Base-by-base conservation (phyloP, 2,797 vertebrate genomes). In the Thamnophis elegans region DNA sequence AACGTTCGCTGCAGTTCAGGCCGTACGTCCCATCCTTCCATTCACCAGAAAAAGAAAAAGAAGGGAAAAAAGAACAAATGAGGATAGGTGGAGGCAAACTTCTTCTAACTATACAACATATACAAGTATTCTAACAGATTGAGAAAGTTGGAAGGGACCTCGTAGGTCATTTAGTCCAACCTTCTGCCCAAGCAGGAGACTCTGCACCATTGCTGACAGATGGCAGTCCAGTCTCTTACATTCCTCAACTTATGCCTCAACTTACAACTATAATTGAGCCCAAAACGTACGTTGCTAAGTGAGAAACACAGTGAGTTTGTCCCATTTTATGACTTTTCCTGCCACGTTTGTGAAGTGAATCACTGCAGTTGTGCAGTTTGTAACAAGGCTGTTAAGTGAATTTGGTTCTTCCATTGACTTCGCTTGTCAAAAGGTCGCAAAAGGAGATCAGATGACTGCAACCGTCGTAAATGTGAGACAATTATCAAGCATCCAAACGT, bases 1-100 rank as follows among this genome's bases (percentile, higher is more conserved):
- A 99, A 55, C 55, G 98, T 94, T 99, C 98, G 0, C 98, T 98
- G 96, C 99, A 99, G 93, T 99, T 98, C 94, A 99, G 96, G 88
- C 99, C 99, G 10, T 98, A 99, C 0, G 98, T 99, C 94, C 99
- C 99, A 51, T 99, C 99, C 99, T 99, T 96, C 92, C 94, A 93
- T 89, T 36, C 20, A n/a, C 11, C 28, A 60, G 8, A 60, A 60
- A 5, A 26, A 62, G 25, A 60, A 60, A 25, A 60, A 60, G 59
- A 60, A 60, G 16, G 96, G 94, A 94, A 8, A 93, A 0, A 95
- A 94, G 96, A 25, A 55, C 16, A 89, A 82, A 92, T 85, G 36
- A 47, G 1, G 36, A 47, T 47, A 20, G 73, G 73, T 42, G 36
- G 18, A 47, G 36, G 12, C 36, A 82, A 82, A 47, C 20, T 47